phyloP scores from a whole-genome alignment of 2,888 invertebrate species.

The Cenopis cana region DNA sequence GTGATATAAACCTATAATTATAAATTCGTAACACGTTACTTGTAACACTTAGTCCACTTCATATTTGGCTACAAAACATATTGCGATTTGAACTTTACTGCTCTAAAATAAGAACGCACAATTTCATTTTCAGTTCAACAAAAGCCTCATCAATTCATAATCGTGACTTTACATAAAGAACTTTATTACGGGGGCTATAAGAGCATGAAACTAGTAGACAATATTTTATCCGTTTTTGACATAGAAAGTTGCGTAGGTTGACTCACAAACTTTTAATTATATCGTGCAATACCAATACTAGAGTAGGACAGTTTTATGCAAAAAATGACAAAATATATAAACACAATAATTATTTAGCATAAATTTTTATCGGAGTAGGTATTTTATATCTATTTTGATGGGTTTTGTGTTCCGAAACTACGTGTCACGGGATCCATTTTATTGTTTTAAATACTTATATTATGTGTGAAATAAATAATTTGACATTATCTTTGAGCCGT shows the following conservation, averaged over 20 bases:
- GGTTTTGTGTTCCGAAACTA: no score
- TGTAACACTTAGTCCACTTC: not conserved
- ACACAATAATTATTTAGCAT: not conserved
- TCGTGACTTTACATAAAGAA: not conserved
- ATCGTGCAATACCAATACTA: slow-evolving; percentile 31
- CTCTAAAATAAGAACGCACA: not conserved
- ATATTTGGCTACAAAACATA: not conserved
- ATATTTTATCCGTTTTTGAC: slow-evolving; percentile 18
- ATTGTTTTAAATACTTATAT: no score
- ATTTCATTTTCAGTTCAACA: not conserved
- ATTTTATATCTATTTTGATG: not conserved
- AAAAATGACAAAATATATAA: not conserved
- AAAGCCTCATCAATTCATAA: not conserved
- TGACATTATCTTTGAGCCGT: no score
- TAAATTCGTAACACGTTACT: slow-evolving; percentile 5
- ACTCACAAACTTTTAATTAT: slow-evolving; percentile 51
- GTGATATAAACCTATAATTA: slow-evolving; percentile 8
- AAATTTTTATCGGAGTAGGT: not conserved
- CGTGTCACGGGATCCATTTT: no score
- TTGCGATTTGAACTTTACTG: not conserved
- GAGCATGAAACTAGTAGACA: not conserved
- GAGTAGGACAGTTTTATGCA: slow-evolving; percentile 4
- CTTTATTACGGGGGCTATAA: not conserved
- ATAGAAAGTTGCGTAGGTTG: slow-evolving; percentile 54
- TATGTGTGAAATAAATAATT: no score